phyloP scores from a whole-genome alignment of 2,113 vertebrate species.

The Acinonyx jubatus region DNA sequence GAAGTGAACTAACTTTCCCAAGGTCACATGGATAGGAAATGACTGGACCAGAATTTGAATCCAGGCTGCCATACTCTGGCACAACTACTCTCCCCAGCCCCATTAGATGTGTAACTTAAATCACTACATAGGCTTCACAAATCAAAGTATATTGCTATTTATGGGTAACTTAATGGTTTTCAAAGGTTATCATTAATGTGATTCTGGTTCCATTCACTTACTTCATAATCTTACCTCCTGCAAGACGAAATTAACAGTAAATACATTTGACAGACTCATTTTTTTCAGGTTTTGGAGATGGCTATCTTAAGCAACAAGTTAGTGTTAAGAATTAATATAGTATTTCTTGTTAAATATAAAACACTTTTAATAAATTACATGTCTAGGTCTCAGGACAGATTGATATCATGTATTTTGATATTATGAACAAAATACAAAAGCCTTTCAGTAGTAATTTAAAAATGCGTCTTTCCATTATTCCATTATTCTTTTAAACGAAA shows the following conservation, averaged over 20 bases:
- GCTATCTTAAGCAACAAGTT: neutral
- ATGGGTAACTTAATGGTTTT: neutral
- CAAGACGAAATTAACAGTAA: neutral
- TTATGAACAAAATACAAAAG: neutral
- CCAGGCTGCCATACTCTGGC: neutral
- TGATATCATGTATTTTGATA: neutral
- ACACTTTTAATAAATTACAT: neutral
- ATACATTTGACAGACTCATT: neutral
- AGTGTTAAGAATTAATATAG: neutral
- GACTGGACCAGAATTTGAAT: neutral
- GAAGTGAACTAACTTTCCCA: neutral
- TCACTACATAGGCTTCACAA: neutral
- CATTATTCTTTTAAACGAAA: neutral
- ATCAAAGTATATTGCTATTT: neutral
- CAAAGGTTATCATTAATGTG: neutral
- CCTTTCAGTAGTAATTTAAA: neutral
- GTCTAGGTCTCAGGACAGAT: neutral
- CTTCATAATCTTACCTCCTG: neutral
- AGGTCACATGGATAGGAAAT: neutral
- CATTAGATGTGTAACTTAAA: neutral
- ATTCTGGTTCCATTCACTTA: neutral
- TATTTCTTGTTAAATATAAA: constrained; percentile 19
- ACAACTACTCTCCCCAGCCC: neutral
- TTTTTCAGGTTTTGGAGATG: constrained; percentile 15
- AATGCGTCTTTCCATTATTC: neutral